Conservation (phyloP, 2,888 invertebrate species). For the Aphidius colemani region DNA sequence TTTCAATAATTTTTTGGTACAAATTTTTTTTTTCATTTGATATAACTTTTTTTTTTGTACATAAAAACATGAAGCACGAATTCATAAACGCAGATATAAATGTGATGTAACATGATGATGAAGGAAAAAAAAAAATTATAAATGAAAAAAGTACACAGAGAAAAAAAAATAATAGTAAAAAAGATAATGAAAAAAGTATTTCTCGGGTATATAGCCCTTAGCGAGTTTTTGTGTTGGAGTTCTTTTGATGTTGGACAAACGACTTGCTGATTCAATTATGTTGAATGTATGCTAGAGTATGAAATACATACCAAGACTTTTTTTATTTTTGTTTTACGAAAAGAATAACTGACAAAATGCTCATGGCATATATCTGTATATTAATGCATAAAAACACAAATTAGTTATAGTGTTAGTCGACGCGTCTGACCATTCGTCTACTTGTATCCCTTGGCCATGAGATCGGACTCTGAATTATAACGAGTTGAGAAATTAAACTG, state of each 20-base stretch:
- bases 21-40: no score
- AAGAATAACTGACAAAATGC: not conserved
- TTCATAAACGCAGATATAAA: not conserved
- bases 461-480: constrained; percentile 3
- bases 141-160: not conserved
- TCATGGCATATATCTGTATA: not conserved
- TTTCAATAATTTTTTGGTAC: no score
- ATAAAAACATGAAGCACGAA: no score
- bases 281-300: not conserved
- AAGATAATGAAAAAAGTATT: constrained; percentile 1
- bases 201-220: constrained; percentile 7
- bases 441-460: constrained; percentile 14
- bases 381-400: no score
- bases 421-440: constrained; percentile 13
- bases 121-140: not conserved
- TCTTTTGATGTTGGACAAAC: constrained; percentile 19
- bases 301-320: not conserved
- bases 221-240: not conserved
- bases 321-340: not conserved
- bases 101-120: not conserved
- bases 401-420: not conserved
- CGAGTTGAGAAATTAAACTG: not conserved
- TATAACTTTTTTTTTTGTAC: no score
- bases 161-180: not conserved
- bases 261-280: constrained; percentile 17